Evolutionary conservation across 2,797 vertebrate species (phyloP).

Genomic region (Setipinna tenuifilis): DNA sequence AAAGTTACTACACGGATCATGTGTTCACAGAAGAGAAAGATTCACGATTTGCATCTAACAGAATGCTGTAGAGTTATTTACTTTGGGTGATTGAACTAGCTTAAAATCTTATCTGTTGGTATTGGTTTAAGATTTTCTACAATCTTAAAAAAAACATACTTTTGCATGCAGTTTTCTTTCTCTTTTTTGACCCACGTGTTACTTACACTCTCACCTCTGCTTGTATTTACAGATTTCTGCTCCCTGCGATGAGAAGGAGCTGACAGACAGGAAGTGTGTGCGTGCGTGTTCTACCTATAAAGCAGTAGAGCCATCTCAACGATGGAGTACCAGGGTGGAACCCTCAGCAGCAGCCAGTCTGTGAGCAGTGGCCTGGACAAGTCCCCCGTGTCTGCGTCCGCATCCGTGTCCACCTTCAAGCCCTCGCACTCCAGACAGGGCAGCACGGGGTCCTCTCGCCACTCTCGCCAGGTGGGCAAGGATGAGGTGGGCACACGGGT

Average conservation of each 20-base stretch:
- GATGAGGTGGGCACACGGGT: background rate
- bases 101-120: background rate
- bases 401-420: slow-evolving; percentile 48
- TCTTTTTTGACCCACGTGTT: background rate
- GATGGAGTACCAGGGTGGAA: slow-evolving; percentile 71
- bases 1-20: too few relatives aligned
- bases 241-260: slow-evolving; percentile 6
- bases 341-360: slow-evolving; percentile 62
- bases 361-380: slow-evolving; percentile 61
- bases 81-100: background rate
- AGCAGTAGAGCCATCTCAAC: background rate
- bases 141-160: too few relatives aligned
- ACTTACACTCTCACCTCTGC: background rate
- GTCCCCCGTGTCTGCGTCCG: slow-evolving; percentile 48
- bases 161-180: background rate
- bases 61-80: background rate
- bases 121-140: background rate
- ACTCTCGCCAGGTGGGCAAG: slow-evolving; percentile 75
- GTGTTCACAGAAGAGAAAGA: background rate
- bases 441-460: slow-evolving; percentile 82
- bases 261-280: background rate
- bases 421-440: slow-evolving; percentile 74
- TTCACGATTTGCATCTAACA: background rate
- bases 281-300: background rate
- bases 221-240: background rate